These are phyloP conservation scores for Sebastes paucispinis DNA, from an alignment of 2,797 vertebrate genomes.

Conservation along the genomic window DNA sequence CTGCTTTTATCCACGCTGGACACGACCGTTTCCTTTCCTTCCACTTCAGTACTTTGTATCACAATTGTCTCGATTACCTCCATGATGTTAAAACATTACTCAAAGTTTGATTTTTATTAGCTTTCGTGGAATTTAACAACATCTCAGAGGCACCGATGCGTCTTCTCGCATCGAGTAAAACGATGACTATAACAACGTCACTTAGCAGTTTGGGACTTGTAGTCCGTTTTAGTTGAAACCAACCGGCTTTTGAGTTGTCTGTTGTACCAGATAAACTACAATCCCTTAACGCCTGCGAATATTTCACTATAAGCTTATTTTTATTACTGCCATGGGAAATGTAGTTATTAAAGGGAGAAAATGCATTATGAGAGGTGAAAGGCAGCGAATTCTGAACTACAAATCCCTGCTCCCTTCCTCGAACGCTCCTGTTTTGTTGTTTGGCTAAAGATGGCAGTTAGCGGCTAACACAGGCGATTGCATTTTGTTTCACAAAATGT, in stretches of 20 bases:
- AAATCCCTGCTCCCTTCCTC: slow-evolving; percentile 74
- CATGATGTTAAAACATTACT: slow-evolving; percentile 52
- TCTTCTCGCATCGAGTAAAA: slow-evolving; percentile 52
- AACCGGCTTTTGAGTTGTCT: accelerated
- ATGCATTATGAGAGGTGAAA: accelerated
- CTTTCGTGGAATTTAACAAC: slow-evolving; percentile 83
- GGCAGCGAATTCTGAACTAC: slow-evolving; percentile 62
- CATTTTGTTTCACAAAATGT: slow-evolving; percentile 77
- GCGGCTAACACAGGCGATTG: slow-evolving; percentile 81
- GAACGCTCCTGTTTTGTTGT: slow-evolving; percentile 77
- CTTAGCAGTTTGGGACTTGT: slow-evolving; percentile 54
- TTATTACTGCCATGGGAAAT: slow-evolving; percentile 18
- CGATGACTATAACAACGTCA: slow-evolving; percentile 77
- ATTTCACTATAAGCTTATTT: accelerated
- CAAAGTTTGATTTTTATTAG: not conserved
- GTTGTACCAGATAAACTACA: slow-evolving; percentile 53
- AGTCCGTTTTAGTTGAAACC: slow-evolving; percentile 21
- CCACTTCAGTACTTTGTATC: slow-evolving; percentile 69
- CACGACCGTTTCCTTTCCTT: slow-evolving; percentile 67
- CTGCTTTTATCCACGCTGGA: slow-evolving; percentile 70
- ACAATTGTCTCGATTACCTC: slow-evolving; percentile 78
- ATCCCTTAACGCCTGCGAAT: slow-evolving; percentile 35
- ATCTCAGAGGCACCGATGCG: slow-evolving; percentile 62
- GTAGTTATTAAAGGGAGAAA: slow-evolving; percentile 45
- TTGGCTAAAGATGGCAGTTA: slow-evolving; percentile 87